Evolutionary conservation across 2,113 vertebrate genomes (phyloP), one percentile per base, ranked within the genome.

Genomic region (Pollimyrus isidori): DNA sequence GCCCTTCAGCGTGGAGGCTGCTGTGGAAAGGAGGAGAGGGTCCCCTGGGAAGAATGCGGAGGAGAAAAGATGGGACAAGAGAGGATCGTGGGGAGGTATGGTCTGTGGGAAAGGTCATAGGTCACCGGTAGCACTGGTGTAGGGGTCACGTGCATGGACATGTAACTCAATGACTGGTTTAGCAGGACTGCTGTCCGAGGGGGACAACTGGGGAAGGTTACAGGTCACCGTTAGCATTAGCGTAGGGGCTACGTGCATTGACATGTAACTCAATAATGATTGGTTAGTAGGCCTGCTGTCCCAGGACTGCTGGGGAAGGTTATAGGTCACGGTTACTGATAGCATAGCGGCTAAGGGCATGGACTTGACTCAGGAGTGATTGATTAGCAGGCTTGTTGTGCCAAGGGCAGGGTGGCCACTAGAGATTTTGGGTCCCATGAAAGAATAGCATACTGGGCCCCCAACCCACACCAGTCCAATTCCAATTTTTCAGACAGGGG

Each of bases 71-170:
- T 95, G 93, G 86, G 96, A 97, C 89, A 95, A 95, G 86, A 93
- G 95, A 91, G 96, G 94, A 89, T 96, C 96, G 42, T 94, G 92
- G 95, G 95, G 94, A 95, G 95, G 97, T 96, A 91, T 56, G 58
- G 69, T 19, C 7, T 39, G 4, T 21, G 85, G 49, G n/a, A 35
- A 26, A 39, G 83, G 35, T 42, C 80, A 13, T 30, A 30, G 62
- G 62, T 69, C 62, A 69, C n/a, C n/a, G 26, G 30, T 69, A 69
- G n/a, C 62, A 30, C 30, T 69, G 30, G 62, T 10, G 2, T 69
- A 30, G 62, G 10, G n/a, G 62, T 26, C 13, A 30, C 0, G 62
- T 9, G 9, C 62, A 69, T 69, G 26, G 62, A 13, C n/a, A 4
- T 69, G 1, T 11, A 26, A 1, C 62, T 69, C 3, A 10, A 62